Base-by-base conservation (phyloP, 2,113 vertebrate species). In the Syngnathus typhle region DNA sequence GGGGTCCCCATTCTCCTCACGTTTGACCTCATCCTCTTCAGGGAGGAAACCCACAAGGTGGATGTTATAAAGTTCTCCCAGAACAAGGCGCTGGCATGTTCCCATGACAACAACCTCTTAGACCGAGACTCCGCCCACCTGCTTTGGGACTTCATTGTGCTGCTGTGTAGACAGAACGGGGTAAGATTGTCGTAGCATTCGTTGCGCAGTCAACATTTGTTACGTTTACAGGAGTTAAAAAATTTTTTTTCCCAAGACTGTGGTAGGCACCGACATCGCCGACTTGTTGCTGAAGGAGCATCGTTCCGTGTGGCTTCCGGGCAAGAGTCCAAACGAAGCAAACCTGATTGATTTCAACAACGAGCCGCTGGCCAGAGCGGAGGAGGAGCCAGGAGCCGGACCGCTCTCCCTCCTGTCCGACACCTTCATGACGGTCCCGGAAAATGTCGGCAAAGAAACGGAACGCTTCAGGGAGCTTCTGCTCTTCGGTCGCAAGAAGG, bases 61-160 rank as follows among this genome's bases (percentile, higher is more conserved):
- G 97, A 99, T 9, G 97, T 99, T 46, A 98, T 99, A 71, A 98
- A 96, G 80, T 99, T 98, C 89, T 93, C 96, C 69, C 96, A 98
- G 80, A 97, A 92, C 81, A 97, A 96, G 90, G 91, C 93, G 13
- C 72, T 93, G 23, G 91, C 92, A 65, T 98, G 94, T 82, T 88
- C 93, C 23, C 93, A 94, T 60, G 92, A 94, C 0, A 93, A 94
- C 62, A 88, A 78, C 68, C 80, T 98, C 69, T 82, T 98, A 23
- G 97, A 99, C 88, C 93, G 92, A 79, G 95, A 98, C 77, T 99
- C 97, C 32, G 93, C 96, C 7, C 89, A 88, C 71, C 93, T 99
- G 7, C 92, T 99, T 49, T 99, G 97, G 97, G 95, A 95, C 68
- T 95, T 98, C 15, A 94, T 99, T 23, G 84, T 96, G 5, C 88